phyloP scores from a whole-genome alignment of 2,113 vertebrate species.

The Pygathrix nemaeus region DNA sequence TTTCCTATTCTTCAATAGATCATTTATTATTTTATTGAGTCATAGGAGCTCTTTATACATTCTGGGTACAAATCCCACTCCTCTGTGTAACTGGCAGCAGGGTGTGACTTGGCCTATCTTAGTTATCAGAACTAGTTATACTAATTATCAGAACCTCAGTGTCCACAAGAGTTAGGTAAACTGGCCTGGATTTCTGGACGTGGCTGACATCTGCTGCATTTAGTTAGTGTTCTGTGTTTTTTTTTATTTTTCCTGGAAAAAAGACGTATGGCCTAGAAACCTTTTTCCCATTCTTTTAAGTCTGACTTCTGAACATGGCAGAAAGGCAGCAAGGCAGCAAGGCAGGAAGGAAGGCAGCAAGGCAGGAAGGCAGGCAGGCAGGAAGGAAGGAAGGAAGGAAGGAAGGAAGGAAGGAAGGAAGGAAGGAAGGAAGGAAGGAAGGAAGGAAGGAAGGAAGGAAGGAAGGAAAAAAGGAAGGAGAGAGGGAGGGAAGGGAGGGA shows the following conservation, averaged over 20 bases:
- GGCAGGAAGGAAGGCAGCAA: not conserved
- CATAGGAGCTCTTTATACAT: not conserved
- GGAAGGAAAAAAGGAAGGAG: not conserved
- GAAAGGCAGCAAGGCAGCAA: not conserved
- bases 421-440: not conserved
- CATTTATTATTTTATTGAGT: not conserved
- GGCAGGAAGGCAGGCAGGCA: not conserved
- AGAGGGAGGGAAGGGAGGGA: not conserved
- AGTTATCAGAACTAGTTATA: not conserved
- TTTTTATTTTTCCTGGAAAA: not conserved
- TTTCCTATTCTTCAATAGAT: not conserved
- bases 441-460: not conserved
- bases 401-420: not conserved
- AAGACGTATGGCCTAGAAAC: not conserved
- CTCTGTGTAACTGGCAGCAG: not conserved
- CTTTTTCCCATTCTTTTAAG: conserved; percentile 9
- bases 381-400: not conserved
- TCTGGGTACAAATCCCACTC: not conserved
- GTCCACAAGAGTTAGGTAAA: not conserved
- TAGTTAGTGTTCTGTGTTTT: not conserved
- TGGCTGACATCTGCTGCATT: not conserved
- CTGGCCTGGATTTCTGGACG: not conserved
- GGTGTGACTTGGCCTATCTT: not conserved
- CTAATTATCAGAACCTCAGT: not conserved
- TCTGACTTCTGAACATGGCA: not conserved